Base-by-base conservation (phyloP, 2,797 vertebrate genomes). In the Hapalemur alaotrensis region DNA sequence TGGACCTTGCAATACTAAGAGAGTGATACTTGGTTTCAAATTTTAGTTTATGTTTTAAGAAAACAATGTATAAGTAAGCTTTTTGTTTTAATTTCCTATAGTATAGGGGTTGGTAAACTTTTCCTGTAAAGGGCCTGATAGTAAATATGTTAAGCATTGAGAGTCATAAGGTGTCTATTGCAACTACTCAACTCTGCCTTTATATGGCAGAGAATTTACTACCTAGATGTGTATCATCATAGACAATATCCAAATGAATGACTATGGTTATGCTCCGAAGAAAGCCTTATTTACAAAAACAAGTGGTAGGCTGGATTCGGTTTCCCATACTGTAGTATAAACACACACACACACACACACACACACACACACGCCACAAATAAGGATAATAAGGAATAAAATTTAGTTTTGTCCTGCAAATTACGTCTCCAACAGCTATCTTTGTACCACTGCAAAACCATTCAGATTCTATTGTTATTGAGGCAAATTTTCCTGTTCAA, bases 211-310 rank as follows among this genome's bases (percentile, higher is more conserved):
- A 88, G 30, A 67, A 54, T 17, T 7, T 30, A 43, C 57, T 61
- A 3, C 5, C 4, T 4, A 52, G 2, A 10, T 48, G 14, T 9
- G 1, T 57, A 32, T 6, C 35, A 22, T 25, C 41, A 10, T 5
- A 17, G 32, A n/a, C 17, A 76, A 17, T 10, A 38, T 75, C 1
- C 28, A 72, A 50, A 48, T 30, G 15, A 73, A 89, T 2, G 57
- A 23, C 4, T 59, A 59, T 41, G 10, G 22, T 30, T 32, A 2
- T 30, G 17, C 30, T 43, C 54, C 22, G 46, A 63, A 35, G 4
- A 73, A 82, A 46, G 30, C 4, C 11, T n/a, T 35, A 57, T 41
- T 70, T 50, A 25, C 48, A 65, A 65, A 95, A 86, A 22, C 22
- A 57, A 4, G 17, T 7, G 38, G 18, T 43, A 10, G 18, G 8